Evolutionary conservation across 2,113 vertebrate genomes (phyloP).

Genomic region (Mesocricetus auratus): DNA sequence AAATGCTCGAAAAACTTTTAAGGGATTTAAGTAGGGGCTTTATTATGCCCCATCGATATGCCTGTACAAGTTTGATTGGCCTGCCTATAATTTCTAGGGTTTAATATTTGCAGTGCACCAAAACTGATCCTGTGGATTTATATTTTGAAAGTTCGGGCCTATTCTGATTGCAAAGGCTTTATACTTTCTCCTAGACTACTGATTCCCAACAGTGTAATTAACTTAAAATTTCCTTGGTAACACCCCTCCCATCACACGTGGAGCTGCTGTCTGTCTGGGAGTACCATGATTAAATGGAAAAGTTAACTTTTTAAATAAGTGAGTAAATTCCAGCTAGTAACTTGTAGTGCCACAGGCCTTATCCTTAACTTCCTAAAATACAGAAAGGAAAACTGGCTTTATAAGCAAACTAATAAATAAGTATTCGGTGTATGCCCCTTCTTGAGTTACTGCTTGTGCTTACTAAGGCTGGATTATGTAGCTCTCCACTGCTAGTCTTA

Average conservation of each 20-base stretch:
- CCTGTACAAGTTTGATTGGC: background rate
- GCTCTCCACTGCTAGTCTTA: background rate
- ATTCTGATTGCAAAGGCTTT: conserved; percentile 41
- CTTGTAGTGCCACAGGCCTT: background rate
- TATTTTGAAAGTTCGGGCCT: conserved; percentile 11
- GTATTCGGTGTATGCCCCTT: background rate
- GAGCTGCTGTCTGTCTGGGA: background rate
- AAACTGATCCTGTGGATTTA: background rate
- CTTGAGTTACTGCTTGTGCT: background rate
- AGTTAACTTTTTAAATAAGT: conserved; percentile 50
- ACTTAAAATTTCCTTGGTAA: conserved; percentile 22
- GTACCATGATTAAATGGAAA: conserved; percentile 48
- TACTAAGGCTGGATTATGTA: background rate
- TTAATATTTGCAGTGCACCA: background rate
- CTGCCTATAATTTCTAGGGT: background rate
- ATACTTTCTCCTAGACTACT: conserved; percentile 1
- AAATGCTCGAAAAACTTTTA: background rate
- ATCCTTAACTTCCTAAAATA: background rate
- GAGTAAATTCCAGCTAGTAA: conserved; percentile 13
- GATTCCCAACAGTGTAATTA: conserved; percentile 35
- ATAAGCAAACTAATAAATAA: background rate
- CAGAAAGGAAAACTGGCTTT: background rate
- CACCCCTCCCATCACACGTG: background rate
- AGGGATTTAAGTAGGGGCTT: background rate
- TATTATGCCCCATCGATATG: background rate